phyloP scores from a whole-genome alignment of 2,113 vertebrate species.

The Menura novaehollandiae region DNA sequence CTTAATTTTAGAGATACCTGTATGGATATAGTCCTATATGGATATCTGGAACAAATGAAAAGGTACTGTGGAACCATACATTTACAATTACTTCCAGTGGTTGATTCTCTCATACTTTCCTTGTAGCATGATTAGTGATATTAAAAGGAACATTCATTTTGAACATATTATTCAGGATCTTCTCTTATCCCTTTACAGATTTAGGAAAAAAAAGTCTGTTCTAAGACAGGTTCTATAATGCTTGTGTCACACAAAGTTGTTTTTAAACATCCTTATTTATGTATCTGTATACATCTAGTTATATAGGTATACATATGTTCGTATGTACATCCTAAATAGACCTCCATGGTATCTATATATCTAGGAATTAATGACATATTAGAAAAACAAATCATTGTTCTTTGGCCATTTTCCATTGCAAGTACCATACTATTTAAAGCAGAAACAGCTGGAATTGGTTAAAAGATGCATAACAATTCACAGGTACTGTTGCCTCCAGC shows the following conservation, averaged over 20 bases:
- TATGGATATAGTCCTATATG: background rate
- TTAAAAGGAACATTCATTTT: background rate
- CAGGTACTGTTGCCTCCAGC: background rate
- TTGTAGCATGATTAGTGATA: background rate
- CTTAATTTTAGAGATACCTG: background rate
- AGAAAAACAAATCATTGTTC: background rate
- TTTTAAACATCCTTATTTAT: background rate
- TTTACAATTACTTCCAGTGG: background rate
- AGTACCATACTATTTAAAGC: background rate
- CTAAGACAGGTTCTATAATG: background rate
- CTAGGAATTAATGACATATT: background rate
- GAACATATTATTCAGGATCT: background rate
- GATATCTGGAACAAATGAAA: background rate
- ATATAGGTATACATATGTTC: no score
- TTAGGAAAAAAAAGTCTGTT: background rate
- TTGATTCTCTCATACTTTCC: background rate
- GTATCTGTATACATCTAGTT: accelerated
- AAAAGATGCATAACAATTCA: background rate
- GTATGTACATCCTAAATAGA: background rate
- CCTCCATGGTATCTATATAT: background rate
- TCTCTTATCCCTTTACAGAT: background rate
- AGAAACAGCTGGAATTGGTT: background rate
- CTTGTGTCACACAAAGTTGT: background rate
- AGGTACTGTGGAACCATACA: background rate
- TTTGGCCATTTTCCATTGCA: background rate